Evolutionary conservation across 2,797 vertebrate genomes (phyloP), one percentile per base, ranked within the genome.

Genomic region (Natrix natrix): DNA sequence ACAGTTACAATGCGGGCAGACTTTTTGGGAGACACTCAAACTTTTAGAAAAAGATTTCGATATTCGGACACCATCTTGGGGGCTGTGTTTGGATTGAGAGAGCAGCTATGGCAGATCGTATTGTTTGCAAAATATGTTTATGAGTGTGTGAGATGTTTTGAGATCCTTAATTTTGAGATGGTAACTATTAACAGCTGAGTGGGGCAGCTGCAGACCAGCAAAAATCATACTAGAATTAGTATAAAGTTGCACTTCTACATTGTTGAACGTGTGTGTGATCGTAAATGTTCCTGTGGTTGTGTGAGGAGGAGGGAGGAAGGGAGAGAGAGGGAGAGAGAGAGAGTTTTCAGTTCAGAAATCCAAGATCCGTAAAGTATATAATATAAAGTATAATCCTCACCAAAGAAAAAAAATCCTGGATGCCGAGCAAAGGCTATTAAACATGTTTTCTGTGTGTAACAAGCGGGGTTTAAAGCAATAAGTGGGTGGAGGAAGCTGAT

Each of bases 391-490:
- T 93, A 87, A 55, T 86, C 37, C 92, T 93, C 69, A 52, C 69
- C 94, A 92, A 83, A 26, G 78, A 37, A 14, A 4, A 4, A 4
- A 26, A 74, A 32, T 20, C 37, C 91, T 0, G 6, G 16, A 16
- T 60, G 32, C 89, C 24, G 0, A 0, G 0, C 4, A 26, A 74
- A 92, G 16, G 28, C 20, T 63, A 54, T 0, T 95, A 91, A 92
- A 66, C 37, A 88, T 59, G 88, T 37, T 48, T 78, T 56, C 56
- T 66, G 87, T 0, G 0, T 90, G 54, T 7, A n/a, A 54, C 61
- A 90, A 95, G n/a, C 78, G 92, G 48, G 69, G 13, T 0, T 94
- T 92, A 91, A 90, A 93, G 90, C 63, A 54, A 55, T 32, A 60
- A 61, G 86, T 48, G 43, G 16, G 57, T 28, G 54, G 60, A 28